Conservation (phyloP, 2,113 vertebrate genomes). For the Pterocles orientalis region DNA sequence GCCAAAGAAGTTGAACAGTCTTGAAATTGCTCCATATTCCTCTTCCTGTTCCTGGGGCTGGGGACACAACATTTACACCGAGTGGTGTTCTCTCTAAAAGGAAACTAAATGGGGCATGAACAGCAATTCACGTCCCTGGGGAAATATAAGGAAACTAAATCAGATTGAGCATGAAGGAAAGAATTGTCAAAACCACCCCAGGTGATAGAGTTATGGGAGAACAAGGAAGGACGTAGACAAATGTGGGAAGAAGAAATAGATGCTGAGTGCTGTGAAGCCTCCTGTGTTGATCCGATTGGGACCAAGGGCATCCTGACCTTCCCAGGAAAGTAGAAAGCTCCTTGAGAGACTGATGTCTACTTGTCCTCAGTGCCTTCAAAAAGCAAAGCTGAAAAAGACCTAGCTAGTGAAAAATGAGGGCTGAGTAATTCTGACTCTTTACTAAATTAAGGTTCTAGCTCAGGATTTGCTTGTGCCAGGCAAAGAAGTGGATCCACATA, state of each 20-base stretch:
- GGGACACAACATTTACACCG: not conserved
- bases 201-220: slow-evolving; percentile 30
- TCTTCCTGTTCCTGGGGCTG: not conserved
- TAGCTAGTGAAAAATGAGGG: not conserved
- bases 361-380: not conserved
- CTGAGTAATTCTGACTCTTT: not conserved
- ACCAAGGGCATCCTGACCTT: slow-evolving; percentile 15
- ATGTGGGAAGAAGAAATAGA: slow-evolving; percentile 20
- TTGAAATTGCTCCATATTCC: slow-evolving; percentile 19
- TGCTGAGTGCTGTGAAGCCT: not conserved
- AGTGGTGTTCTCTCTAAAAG: not conserved
- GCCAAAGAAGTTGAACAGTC: not conserved
- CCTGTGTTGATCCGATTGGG: accelerated
- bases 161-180: slow-evolving; percentile 26
- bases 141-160: slow-evolving; percentile 53
- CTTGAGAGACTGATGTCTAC: not conserved
- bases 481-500: not conserved
- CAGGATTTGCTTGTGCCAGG: not conserved
- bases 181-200: slow-evolving; percentile 32
- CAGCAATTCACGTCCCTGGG: slow-evolving; percentile 15
- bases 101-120: slow-evolving; percentile 23
- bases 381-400: not conserved
- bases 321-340: not conserved
- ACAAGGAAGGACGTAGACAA: not conserved
- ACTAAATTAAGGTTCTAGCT: not conserved